Evolutionary conservation across 2,797 vertebrate genomes (phyloP), one percentile per base, ranked within the genome.

Genomic region (Falco columbarius): DNA sequence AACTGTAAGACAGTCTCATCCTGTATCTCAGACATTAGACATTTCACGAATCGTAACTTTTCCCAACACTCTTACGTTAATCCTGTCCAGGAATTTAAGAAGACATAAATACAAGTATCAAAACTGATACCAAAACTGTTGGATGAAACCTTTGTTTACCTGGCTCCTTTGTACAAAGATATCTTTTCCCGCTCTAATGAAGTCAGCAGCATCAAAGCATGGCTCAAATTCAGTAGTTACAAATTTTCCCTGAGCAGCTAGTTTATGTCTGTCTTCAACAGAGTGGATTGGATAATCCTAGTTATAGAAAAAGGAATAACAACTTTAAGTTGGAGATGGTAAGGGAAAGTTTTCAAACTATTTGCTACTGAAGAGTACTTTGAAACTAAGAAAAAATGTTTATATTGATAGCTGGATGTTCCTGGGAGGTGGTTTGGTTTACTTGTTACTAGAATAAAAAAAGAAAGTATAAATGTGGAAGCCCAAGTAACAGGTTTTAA

Each of bases 161-260:
- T 99, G 99, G 97, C 99, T 99, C 98, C 99, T 99, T 98, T 99
- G 99, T 70, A 98, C 99, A 96, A 99, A 99, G 74, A 99, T 98
- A 97, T 99, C 99, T 97, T 97, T 99, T 92, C 99, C 99, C 66
- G 99, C 99, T 97, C 99, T 98, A 89, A 99, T 99, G 97, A 99
- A 99, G 97, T 99, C 99, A 61, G 99, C 99, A 94, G 99, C 99
- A 80, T 99, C 99, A 81, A 99, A 99, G 93, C 99, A 99, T 9
- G 99, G 99, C 98, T 99, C 99, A 46, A 99, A 98, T 98, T 99
- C 99, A 2, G 99, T 99, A 77, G 99, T 99, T 89, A 99, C 99
- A 96, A 99, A 99, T 98, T 99, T 99, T 87, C 99, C 99, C 97
- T 99, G 98, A 95, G 99, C 98, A 59, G 99, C 99, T 97, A 99